Percentiles rank a stretch among this genome's conserved stretches.
Conservation (phyloP, 2,797 vertebrate species). For the Leptodactylus fallax region DNA sequence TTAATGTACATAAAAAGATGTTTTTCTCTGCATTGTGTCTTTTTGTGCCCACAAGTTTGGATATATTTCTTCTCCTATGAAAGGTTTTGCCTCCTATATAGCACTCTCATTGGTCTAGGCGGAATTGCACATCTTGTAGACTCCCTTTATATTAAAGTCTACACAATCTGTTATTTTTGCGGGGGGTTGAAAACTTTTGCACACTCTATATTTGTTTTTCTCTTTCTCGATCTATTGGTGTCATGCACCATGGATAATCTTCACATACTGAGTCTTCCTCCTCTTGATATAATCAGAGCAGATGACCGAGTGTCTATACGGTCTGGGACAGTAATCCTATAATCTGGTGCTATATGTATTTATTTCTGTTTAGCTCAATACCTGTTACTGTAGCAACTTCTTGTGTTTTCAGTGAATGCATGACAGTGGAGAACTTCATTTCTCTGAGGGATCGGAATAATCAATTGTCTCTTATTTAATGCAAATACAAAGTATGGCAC, state of each 20-base stretch:
- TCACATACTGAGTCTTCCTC: neutral
- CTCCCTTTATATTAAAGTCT: no score
- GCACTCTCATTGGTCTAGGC: no score
- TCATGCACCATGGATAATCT: neutral
- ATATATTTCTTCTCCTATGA: no score
- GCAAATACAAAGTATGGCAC: no score
- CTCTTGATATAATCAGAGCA: neutral
- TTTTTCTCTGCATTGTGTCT: no score
- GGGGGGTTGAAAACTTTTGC: no score
- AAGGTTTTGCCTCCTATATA: no score
- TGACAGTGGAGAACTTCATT: conserved; percentile 29
- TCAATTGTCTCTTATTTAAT: no score
- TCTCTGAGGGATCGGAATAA: neutral
- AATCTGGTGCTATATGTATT: conserved; percentile 20
- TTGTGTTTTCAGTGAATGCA: conserved; percentile 3
- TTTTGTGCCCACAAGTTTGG: no score
- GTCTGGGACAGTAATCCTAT: neutral
- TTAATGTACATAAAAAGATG: no score
- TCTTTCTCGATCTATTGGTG: neutral
- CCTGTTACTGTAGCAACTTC: conserved; percentile 14
- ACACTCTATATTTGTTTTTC: neutral
- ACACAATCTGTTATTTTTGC: no score
- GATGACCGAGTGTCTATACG: neutral
- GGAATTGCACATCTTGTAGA: no score
- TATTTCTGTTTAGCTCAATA: conserved; percentile 24